Evolutionary conservation across 2,888 invertebrate species (phyloP), one percentile per base, ranked within the genome.

Genomic region (Himalopsyche kuldschensis): DNA sequence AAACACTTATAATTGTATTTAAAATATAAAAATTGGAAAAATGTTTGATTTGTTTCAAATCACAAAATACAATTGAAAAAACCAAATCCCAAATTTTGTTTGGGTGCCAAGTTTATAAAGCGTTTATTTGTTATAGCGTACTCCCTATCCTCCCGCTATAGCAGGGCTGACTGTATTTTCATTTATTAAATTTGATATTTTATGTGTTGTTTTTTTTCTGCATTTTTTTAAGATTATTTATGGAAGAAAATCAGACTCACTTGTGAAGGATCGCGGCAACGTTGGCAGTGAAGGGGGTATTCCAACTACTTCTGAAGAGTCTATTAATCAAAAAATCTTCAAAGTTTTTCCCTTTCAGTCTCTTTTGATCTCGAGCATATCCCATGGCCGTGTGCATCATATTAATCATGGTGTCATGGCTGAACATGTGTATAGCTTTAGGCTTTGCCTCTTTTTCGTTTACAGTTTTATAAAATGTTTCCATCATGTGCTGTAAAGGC

Each of bases 231-330:
- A n/a, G n/a, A n/a, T n/a, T n/a, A n/a, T n/a, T n/a, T n/a, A n/a
- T n/a, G n/a, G n/a, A n/a, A n/a, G n/a, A 35, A 41, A 41, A 76
- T 17, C 20, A 15, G 20, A 90, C 92, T 90, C 89, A 95, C 94
- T 93, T 93, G 88, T 95, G 95, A 87, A 96, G 92, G 17, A 95
- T 93, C 41, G 95, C 95, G 30, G 94, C 93, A 15, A 97, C 88
- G 88, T 97, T 97, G 0, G 93, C 91, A 0, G 95, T 93, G 88
- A 96, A 96, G 0, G 96, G 93, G 77, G 93, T 93, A 48, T 96
- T 91, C 4, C 90, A 88, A 15, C 96, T 95, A 0, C 94, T 94
- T 86, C 92, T 92, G 95, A 96, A 97, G 76, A 93, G 89, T 79
- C 96, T 91, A 78, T 90, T 89, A 0, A 88, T 87, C 88, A 91